Base-by-base conservation (phyloP, 2,113 vertebrate genomes). In the Redunca redunca region DNA sequence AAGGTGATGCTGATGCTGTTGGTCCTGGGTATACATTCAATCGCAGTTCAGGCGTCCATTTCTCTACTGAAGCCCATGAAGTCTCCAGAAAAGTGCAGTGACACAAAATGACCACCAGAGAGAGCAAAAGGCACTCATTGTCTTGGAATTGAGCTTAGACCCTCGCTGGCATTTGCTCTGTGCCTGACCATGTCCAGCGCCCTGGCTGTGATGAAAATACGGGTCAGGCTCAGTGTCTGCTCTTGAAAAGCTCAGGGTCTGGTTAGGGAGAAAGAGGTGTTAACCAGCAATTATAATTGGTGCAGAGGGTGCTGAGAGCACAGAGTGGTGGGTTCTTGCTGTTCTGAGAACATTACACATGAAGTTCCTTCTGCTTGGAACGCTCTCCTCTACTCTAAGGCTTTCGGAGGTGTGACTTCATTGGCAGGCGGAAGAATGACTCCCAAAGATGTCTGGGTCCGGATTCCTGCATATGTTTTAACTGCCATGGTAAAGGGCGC, bases 101-200 rank as follows among this genome's bases (percentile, higher is more conserved):
- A 95, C n/a, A 4, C 28, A 52, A 83, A 58, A n/a, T 46, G 46
- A 25, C 71, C 98, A 94, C 91, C 60, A 98, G 98, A 97, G 93
- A 62, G 93, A 89, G 89, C 60, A 97, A 95, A 40, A 95, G 30
- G 50, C 3, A 13, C n/a, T 19, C 95, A 82, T 21, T 26, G 17
- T 9, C 46, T 48, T 28, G 28, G 21, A 43, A 26, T 10, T 25
- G 74, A 43, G 46, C 9, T 91, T 46, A 7, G 16, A 21, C 10
- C 21, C 89, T 11, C 15, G 14, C 52, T n/a, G 14, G 21, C 4
- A 0, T 55, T 80, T 71, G 40, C 60, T 64, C 40, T 52, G 53
- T n/a, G n/a, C 26, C 17, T 30, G 62, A 50, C 40, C 25, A 2
- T 0, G 11, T 14, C 74, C 36, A 7, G n/a, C 1, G 16, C 30